phyloP scores from a whole-genome alignment of 2,888 invertebrate genomes.

The Orchestes rusci region DNA sequence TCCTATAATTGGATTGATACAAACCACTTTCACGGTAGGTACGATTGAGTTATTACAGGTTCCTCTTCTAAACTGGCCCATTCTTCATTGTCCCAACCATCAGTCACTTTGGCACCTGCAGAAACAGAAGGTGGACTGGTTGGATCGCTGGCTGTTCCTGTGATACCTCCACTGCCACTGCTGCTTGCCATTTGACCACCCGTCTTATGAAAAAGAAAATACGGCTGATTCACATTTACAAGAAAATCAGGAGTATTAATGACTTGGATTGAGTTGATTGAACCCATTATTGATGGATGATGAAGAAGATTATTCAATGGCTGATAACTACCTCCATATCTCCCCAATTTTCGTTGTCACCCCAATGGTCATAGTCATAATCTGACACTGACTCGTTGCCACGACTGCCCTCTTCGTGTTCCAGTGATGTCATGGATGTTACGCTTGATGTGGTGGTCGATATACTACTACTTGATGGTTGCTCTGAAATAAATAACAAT shows the following conservation, averaged over 20 bases:
- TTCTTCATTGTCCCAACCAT: conserved; percentile 80
- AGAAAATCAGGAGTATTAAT: too few relatives aligned
- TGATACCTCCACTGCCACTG: conserved; percentile 41
- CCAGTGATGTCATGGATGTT: conserved; percentile 82
- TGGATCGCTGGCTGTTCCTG: conserved; percentile 47
- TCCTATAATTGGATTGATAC: conserved; percentile 34
- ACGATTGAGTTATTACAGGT: conserved; percentile 50
- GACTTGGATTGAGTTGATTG: too few relatives aligned
- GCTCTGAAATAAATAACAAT: conserved; percentile 51
- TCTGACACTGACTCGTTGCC: conserved; percentile 77
- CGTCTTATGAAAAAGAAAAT: conserved; percentile 31
- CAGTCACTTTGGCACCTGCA: conserved; percentile 47
- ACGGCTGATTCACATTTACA: too few relatives aligned
- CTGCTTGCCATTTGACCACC: conserved; percentile 43
- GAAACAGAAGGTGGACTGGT: conserved; percentile 50
- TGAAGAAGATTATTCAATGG: too few relatives aligned
- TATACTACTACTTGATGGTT: conserved; percentile 83
- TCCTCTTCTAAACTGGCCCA: conserved; percentile 82
- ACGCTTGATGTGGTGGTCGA: conserved; percentile 84
- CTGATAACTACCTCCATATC: conserved; percentile 83
- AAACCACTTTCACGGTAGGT: too few relatives aligned
- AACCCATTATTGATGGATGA: too few relatives aligned
- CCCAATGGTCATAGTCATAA: conserved; percentile 82
- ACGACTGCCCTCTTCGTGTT: conserved; percentile 65
- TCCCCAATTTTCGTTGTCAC: conserved; percentile 81